These are phyloP conservation scores for Periparus ater DNA, from an alignment of 2,797 vertebrate genomes.

Conservation along the genomic window DNA sequence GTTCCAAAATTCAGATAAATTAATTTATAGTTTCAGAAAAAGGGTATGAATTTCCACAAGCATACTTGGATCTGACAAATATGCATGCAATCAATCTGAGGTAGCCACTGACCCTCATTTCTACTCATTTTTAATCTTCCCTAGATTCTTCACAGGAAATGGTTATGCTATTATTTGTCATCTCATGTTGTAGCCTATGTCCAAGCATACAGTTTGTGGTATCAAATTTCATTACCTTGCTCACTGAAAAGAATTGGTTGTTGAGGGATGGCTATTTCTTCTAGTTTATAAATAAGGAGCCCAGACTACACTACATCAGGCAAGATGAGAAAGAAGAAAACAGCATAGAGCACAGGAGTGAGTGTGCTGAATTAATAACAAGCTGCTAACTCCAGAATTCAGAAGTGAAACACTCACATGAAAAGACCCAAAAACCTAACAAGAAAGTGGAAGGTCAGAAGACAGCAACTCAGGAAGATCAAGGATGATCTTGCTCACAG, in stretches of 20 bases:
- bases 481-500: neutral
- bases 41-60: neutral
- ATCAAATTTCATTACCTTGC: neutral
- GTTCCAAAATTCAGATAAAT: neutral
- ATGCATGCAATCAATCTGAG: neutral
- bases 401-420: neutral
- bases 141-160: neutral
- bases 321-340: neutral
- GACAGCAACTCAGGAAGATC: neutral
- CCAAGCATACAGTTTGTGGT: neutral
- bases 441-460: neutral
- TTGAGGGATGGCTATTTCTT: neutral
- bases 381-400: neutral
- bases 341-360: neutral
- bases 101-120: neutral
- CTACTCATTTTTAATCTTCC: neutral
- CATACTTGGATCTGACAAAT: neutral
- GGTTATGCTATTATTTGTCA: neutral
- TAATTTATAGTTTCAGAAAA: neutral
- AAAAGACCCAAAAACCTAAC: neutral
- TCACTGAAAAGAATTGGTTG: neutral
- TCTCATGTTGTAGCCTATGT: neutral
- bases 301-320: neutral
- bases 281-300: neutral
- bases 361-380: slow-evolving; percentile 6